Percentiles rank a stretch among this genome's conserved stretches.
Evolutionary conservation across 2,888 invertebrate genomes (phyloP).

Genomic region (Bombyx huttoni): DNA sequence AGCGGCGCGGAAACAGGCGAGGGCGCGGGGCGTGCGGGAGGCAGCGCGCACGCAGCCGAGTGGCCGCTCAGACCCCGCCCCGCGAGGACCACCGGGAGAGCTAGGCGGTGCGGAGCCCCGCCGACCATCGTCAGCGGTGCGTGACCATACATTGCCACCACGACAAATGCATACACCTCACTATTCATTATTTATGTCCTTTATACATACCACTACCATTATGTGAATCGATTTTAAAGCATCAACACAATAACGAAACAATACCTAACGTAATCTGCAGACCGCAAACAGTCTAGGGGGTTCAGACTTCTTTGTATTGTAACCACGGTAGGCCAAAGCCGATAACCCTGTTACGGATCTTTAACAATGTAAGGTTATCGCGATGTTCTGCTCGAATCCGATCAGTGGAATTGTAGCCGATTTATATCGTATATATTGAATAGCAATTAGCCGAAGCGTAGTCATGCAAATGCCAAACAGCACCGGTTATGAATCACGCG

Average conservation of each 20-base stretch:
- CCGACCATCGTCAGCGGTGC: conserved; percentile 19
- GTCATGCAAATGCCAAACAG: conserved; percentile 50
- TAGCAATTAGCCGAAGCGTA: conserved; percentile 48
- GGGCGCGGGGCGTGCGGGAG: conserved; percentile 26
- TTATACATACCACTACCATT: neutral
- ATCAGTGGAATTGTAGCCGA: conserved; percentile 32
- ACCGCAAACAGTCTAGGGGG: neutral
- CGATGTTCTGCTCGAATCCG: conserved; percentile 18
- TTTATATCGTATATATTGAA: conserved; percentile 45
- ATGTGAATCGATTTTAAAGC: neutral
- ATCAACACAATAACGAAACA: neutral
- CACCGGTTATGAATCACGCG: conserved; percentile 43
- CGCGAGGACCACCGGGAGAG: conserved; percentile 71
- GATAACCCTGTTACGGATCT: conserved; percentile 2
- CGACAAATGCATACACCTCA: conserved; percentile 40
- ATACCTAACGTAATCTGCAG: neutral
- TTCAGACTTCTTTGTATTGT: neutral
- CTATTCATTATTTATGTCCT: conserved; percentile 26
- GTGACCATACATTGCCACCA: conserved; percentile 32
- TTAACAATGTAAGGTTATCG: conserved; percentile 23
- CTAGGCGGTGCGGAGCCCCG: conserved; percentile 52
- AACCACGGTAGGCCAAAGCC: neutral
- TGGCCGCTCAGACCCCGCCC: conserved; percentile 67
- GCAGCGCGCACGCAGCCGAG: conserved; percentile 46
- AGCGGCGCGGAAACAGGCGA: conserved; percentile 27